These are phyloP conservation scores for Pseudoips prasinana DNA, from an alignment of 2,888 invertebrate genomes.

Conservation along the genomic window DNA sequence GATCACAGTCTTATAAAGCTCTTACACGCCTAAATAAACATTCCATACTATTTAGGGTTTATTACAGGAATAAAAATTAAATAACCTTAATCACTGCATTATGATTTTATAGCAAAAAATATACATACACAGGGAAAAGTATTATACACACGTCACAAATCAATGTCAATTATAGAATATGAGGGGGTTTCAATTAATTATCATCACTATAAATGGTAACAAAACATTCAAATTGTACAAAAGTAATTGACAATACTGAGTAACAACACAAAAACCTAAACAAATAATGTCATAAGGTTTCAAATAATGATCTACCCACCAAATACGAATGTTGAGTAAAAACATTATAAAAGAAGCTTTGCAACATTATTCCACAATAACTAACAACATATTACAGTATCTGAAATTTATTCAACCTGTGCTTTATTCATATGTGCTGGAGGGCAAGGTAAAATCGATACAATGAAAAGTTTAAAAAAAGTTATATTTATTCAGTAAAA, in stretches of 20 bases:
- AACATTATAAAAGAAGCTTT: conserved; percentile 3
- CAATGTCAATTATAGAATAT: conserved; percentile 56
- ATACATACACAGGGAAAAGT: conserved; percentile 75
- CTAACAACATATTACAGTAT: conserved; percentile 11
- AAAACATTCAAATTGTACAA: conserved; percentile 27
- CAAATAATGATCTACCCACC: conserved; percentile 9
- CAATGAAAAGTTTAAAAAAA: conserved; percentile 59
- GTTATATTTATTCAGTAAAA: conserved; percentile 63
- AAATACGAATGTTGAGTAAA: conserved; percentile 27
- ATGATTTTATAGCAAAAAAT: conserved; percentile 80
- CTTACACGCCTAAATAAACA: no score
- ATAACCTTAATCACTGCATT: conserved; percentile 64
- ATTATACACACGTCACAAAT: conserved; percentile 75
- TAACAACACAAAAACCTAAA: conserved; percentile 22
- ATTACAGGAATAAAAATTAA: no score
- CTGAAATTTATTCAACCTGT: conserved; percentile 27
- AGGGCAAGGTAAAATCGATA: conserved; percentile 58
- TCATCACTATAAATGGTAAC: conserved; percentile 34
- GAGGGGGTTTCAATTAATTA: conserved; percentile 37
- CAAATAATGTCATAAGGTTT: conserved; percentile 17
- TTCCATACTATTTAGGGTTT: no score
- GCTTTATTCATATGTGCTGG: conserved; percentile 33
- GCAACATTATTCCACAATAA: conserved; percentile 12
- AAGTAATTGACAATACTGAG: conserved; percentile 29
- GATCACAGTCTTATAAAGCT: no score